These are phyloP conservation scores for Paramisgurnus dabryanus DNA, from an alignment of 2,113 vertebrate species.

Conservation along the genomic window DNA sequence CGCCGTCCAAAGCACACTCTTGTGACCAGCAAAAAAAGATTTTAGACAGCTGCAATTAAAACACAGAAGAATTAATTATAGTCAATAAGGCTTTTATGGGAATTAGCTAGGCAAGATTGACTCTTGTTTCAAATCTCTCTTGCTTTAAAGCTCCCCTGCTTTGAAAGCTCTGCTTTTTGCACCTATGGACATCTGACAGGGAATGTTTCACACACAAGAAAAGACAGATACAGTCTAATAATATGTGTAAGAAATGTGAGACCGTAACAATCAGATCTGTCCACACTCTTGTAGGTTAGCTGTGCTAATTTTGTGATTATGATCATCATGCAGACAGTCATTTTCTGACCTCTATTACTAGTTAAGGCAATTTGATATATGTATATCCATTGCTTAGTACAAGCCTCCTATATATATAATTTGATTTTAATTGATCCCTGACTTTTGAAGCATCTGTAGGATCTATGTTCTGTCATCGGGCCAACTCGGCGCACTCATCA, in stretches of 20 bases:
- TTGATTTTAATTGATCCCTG: conserved; percentile 46
- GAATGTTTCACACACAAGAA: neutral
- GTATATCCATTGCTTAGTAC: conserved; percentile 3
- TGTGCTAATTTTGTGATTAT: conserved; percentile 4
- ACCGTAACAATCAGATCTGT: conserved; percentile 2
- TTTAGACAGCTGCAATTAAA: conserved; percentile 47
- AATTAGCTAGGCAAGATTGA: conserved; percentile 35
- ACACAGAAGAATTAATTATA: conserved; percentile 53
- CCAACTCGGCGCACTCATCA: conserved; percentile 43
- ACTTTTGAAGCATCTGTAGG: conserved; percentile 31
- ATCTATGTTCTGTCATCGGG: conserved; percentile 45
- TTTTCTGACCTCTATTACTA: conserved; percentile 6
- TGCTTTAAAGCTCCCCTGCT: conserved; percentile 17
- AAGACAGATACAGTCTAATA: neutral
- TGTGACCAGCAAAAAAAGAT: conserved; percentile 21
- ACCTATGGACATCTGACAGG: conserved; percentile 4
- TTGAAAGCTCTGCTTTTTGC: neutral
- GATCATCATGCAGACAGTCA: conserved; percentile 16
- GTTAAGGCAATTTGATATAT: neutral
- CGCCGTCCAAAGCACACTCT: conserved; percentile 1
- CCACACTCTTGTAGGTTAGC: neutral
- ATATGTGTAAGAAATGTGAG: neutral
- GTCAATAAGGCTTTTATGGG: conserved; percentile 30
- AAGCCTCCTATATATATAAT: conserved; percentile 24
- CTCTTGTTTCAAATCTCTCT: conserved; percentile 26